Conservation (phyloP, 2,113 vertebrate species). For the Hiodon alosoides region DNA sequence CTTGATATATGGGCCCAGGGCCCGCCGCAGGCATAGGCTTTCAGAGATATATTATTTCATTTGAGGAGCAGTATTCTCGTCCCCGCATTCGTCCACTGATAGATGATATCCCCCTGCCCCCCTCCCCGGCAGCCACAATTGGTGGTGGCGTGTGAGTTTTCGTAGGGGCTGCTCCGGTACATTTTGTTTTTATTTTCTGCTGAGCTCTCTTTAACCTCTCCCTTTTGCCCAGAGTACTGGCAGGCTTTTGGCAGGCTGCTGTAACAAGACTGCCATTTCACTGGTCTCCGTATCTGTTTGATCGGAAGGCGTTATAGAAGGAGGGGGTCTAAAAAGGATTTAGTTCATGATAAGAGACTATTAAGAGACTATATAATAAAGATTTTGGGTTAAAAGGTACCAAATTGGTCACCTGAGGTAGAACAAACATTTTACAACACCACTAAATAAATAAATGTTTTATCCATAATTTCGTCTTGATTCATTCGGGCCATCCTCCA, state of each 20-base stretch:
- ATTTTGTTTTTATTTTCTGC: constrained; percentile 68
- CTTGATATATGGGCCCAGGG: constrained; percentile 97
- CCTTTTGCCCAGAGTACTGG: constrained; percentile 50
- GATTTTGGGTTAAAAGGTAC: no score
- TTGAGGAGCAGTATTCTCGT: constrained; percentile 96
- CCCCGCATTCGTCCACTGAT: constrained; percentile 96
- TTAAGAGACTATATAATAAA: no score
- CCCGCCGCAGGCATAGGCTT: constrained; percentile 93
- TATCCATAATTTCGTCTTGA: neutral
- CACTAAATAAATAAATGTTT: no score
- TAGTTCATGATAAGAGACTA: neutral
- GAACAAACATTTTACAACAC: no score
- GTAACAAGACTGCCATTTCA: constrained; percentile 74
- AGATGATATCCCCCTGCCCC: constrained; percentile 78
- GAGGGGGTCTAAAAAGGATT: constrained; percentile 55
- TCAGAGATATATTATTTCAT: constrained; percentile 99
- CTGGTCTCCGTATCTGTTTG: constrained; percentile 74
- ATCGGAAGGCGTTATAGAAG: constrained; percentile 37
- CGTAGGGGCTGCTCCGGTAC: constrained; percentile 76
- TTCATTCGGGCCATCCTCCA: neutral
- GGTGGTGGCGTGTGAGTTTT: constrained; percentile 83
- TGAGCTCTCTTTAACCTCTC: constrained; percentile 64
- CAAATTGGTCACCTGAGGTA: no score
- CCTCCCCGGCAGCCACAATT: constrained; percentile 67
- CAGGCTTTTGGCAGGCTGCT: constrained; percentile 57